Base-by-base conservation (phyloP, 92 coral and sea anemone species). In the Galaxea fascicularis region DNA sequence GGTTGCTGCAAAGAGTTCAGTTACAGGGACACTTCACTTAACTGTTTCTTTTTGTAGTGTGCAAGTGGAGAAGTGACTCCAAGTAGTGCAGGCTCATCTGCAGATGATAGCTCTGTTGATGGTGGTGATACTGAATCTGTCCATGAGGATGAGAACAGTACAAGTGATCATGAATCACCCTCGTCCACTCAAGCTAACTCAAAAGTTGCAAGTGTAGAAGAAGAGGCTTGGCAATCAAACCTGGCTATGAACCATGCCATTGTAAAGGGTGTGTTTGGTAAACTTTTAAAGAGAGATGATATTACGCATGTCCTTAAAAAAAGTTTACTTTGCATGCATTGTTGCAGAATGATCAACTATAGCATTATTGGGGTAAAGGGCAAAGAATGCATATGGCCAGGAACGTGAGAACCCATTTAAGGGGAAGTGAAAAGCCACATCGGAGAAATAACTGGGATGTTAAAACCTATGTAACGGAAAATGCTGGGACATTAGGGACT, bases 211-310 rank as follows among this genome's bases (percentile, higher is more conserved):
- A 58, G 70, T 58, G 31, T 31, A 41, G 39, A 53, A 28, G 24
- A 4, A 47, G 28, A 44, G 31, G 70, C 71, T 25, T 83, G 88
- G 82, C 81, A 73, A n/a, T n/a, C n/a, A n/a, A n/a, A n/a, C 45
- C 74, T 83, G 74, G 65, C 71, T 18, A 82, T 74, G 21, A 74
- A 84, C 31, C 88, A 84, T 63, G 82, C 82, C 52, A 84, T 84
- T 84, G 82, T 84, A 15, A 84, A 84, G 74, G 82, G 82, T 74
- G 88, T 84, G 41, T 84, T 84, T 74, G 76, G 88, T 21, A 44
- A 60, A 31, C 35, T 84, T 44, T 73, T 84, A 46, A 75, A 62
- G 65, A 74, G 88, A 74, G 65, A 84, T 74, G 74, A 84, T 62
- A 64, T 74, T 74, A 60, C 74, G 74, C 17, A 74, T 44, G 31